A percentile compares a stretch with the other conserved stretches of the same genome.
phyloP scores from a whole-genome alignment of 1,140 invertebrate genomes.

The Pseudomyrmex gracilis region DNA sequence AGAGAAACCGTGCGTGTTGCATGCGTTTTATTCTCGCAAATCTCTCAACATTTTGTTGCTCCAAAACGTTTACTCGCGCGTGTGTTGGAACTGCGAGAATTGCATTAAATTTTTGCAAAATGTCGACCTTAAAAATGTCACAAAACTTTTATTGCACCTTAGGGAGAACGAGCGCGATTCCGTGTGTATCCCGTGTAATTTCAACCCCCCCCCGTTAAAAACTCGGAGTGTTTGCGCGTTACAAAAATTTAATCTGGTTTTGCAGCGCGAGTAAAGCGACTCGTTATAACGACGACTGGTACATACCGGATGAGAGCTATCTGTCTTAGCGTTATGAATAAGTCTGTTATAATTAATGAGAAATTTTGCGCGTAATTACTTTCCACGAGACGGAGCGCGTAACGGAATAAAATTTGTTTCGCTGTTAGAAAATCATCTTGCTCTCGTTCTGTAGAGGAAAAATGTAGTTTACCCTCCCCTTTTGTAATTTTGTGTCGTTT shows the following conservation, averaged over 20 bases:
- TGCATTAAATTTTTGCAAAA: background rate
- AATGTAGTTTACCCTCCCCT: constrained; percentile 2
- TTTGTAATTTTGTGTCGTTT: background rate
- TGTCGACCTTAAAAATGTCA: background rate
- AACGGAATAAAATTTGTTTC: constrained; percentile 49
- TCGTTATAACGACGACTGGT: constrained; percentile 42
- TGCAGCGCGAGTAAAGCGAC: constrained; percentile 37
- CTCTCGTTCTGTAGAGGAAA: constrained; percentile 21
- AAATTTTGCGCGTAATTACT: constrained; percentile 61
- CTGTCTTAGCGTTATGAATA: constrained; percentile 54
- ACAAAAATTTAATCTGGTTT: constrained; percentile 49
- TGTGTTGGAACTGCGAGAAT: background rate
- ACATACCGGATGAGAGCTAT: constrained; percentile 41
- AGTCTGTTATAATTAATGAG: constrained; percentile 56
- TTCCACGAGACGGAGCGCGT: constrained; percentile 4
- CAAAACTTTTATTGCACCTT: background rate
- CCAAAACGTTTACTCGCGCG: no score
- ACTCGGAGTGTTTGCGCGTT: background rate
- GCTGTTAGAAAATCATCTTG: constrained; percentile 55
- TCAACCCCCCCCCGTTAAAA: background rate
- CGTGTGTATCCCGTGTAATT: background rate
- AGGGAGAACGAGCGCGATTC: background rate
- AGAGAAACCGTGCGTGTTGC: no score
- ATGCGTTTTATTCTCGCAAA: no score
- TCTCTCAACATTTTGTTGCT: no score